Base-by-base conservation (phyloP, 2,113 vertebrate species). In the Corvus cornix region DNA sequence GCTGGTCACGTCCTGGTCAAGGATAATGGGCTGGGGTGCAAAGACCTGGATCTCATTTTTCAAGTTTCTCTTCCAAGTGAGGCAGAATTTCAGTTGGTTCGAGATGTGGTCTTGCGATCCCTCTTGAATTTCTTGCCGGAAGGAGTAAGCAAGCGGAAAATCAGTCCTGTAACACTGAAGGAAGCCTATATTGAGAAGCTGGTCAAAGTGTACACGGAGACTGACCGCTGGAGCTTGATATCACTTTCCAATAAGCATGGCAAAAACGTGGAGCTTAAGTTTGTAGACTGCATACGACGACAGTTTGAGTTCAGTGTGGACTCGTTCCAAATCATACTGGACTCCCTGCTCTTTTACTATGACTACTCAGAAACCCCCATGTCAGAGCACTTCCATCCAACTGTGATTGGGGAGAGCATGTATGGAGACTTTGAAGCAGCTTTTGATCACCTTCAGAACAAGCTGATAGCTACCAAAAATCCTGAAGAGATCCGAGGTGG, bases 271-370 rank as follows among this genome's bases (percentile, higher is more conserved):
- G 99, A 99, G 97, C 98, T 99, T 17, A 99, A 99, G 94, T 99
- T 99, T 28, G 99, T 99, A 16, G 99, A 99, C 97, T 98, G 98
- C 12, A 99, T 99, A 95, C 98, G 99, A 22, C 98, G 99, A 3
- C 99, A 99, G 98, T 99, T 99, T 41, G 99, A 99, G 97, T 99
- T 99, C 93, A 99, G 99, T 0, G 99, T 99, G 94, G 99, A 99
- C 97, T 99, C 99, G 2, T 99, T 99, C 97, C 99, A 99, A 97
- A 99, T 99, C n/a, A 98, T 99, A 72, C 97, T 99, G 96, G 99
- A 99, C 83, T 99, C 99, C 1, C 80, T 99, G 97, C 98, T 99
- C 6, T 94, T 98, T 20, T 99, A 98, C 96, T 99, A 99, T 5
- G 98, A 98, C 82, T 97, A 98, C 87, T 97, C 98, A 0, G 93